A percentile compares a stretch with the other conserved stretches of the same genome.
Evolutionary conservation across 1,140 invertebrate genomes (phyloP).

Genomic region (Lamellibrachia luymesi): DNA sequence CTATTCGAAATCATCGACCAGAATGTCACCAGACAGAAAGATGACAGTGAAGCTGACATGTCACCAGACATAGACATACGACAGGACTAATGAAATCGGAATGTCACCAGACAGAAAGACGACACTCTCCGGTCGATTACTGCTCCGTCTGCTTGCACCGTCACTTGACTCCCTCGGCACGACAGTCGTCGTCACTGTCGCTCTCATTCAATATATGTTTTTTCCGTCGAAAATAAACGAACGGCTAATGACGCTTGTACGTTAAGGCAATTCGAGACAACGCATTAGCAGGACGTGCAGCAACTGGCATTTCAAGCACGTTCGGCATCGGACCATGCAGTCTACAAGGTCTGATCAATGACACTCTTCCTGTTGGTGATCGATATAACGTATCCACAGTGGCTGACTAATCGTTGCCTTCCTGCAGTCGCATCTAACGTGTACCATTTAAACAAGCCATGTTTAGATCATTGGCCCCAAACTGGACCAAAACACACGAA

Average conservation of each 20-base stretch:
- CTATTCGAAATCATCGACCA: background rate
- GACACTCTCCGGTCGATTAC: background rate
- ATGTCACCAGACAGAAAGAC: background rate
- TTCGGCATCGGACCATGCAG: background rate
- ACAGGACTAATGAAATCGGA: background rate
- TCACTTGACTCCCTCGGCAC: background rate
- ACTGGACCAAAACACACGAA: too few relatives aligned
- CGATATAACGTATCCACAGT: too few relatives aligned
- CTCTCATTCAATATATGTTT: background rate
- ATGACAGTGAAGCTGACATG: background rate
- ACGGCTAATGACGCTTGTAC: constrained; percentile 7
- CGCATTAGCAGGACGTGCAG: background rate
- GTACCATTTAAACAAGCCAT: too few relatives aligned
- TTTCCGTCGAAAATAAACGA: constrained; percentile 9
- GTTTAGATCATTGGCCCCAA: too few relatives aligned
- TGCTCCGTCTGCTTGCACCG: background rate
- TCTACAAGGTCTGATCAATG: too few relatives aligned
- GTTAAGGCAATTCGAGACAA: background rate
- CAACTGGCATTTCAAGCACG: background rate
- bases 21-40: background rate
- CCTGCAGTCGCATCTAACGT: too few relatives aligned
- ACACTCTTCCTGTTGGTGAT: too few relatives aligned
- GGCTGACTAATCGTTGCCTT: too few relatives aligned
- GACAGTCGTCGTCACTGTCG: background rate
- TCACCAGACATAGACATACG: background rate